Evolutionary conservation across 2,797 vertebrate genomes (phyloP).

Genomic region (Paguma larvata): DNA sequence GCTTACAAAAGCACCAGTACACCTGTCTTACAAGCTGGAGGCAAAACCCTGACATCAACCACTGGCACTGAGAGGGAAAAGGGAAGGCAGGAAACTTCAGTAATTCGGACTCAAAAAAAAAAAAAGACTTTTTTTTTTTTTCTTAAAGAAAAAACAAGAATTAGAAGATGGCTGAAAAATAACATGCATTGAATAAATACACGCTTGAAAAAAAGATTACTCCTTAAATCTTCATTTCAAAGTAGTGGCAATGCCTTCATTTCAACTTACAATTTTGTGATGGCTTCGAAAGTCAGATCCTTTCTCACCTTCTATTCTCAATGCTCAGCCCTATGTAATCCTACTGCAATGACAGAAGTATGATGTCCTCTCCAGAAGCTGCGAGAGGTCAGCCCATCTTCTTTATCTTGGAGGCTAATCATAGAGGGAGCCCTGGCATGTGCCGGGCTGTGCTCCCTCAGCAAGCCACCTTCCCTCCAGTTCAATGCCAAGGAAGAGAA

Average conservation of each 20-base stretch:
- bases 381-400: neutral
- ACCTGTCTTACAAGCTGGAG: neutral
- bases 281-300: neutral
- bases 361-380: neutral
- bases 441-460: neutral
- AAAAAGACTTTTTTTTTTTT: neutral
- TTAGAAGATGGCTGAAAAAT: constrained; percentile 29
- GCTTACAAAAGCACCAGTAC: neutral
- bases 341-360: neutral
- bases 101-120: neutral
- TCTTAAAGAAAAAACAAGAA: neutral
- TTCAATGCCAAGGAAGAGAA: constrained; percentile 29
- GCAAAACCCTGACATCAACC: constrained; percentile 21
- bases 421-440: neutral
- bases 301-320: neutral
- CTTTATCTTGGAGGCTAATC: neutral
- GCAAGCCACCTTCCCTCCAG: constrained; percentile 43
- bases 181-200: neutral
- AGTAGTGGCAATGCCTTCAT: neutral
- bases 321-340: neutral
- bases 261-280: constrained; percentile 3
- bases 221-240: constrained; percentile 62
- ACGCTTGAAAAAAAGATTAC: constrained; percentile 22
- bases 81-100: neutral
- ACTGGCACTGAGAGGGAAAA: neutral